Percentiles rank a stretch among this genome's conserved stretches.
These are phyloP conservation scores for Metalampra italica DNA, from an alignment of 2,888 invertebrate genomes.

Conservation along the genomic window DNA sequence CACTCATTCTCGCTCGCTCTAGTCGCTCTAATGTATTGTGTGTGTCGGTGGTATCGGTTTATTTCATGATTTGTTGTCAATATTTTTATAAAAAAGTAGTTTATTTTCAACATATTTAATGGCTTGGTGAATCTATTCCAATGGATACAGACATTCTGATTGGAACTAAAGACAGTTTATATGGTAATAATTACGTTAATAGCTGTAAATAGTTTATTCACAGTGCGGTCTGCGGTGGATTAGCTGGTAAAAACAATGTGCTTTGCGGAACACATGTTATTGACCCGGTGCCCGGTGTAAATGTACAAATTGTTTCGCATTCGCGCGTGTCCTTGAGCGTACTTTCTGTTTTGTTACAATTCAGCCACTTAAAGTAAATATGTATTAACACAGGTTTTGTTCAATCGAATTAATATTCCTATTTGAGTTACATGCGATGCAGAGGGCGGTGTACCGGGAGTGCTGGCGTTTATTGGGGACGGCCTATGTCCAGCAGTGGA, in stretches of 20 bases:
- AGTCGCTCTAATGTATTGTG: too few species aligned
- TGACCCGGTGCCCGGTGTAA: slow-evolving; percentile 26
- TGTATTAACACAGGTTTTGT: neutral
- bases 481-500: too few species aligned
- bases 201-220: slow-evolving; percentile 10
- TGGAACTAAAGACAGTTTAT: slow-evolving; percentile 56
- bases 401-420: too few species aligned
- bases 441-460: too few species aligned
- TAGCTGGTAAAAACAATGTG: slow-evolving; percentile 39
- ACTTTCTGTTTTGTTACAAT: slow-evolving; percentile 33
- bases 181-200: slow-evolving; percentile 44
- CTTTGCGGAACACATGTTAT: slow-evolving; percentile 29
- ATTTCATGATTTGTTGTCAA: neutral
- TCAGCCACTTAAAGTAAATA: neutral
- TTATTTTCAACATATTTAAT: neutral
- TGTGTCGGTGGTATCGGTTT: too few species aligned
- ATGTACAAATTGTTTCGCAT: slow-evolving; percentile 25
- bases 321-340: slow-evolving; percentile 41
- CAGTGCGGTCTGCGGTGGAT: slow-evolving; percentile 24
- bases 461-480: too few species aligned
- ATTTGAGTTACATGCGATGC: too few species aligned
- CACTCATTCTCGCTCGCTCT: too few species aligned
- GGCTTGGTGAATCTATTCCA: slow-evolving; percentile 11
- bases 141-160: slow-evolving; percentile 73
- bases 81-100: neutral